Base-by-base conservation (phyloP, 2,797 vertebrate genomes). In the Myotis myotis region DNA sequence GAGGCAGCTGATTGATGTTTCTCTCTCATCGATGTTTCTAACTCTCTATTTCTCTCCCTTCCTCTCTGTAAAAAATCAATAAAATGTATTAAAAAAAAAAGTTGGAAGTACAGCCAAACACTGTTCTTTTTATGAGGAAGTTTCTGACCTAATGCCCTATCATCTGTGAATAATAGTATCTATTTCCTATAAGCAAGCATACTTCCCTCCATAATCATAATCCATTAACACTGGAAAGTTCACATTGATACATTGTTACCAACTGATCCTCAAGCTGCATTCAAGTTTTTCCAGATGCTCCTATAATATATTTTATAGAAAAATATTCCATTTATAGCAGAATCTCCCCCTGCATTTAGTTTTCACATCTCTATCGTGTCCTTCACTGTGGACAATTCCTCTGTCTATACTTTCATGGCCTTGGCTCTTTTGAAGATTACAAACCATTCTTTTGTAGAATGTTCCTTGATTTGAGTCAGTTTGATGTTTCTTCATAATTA, bases 401-500 rank as follows among this genome's bases (percentile, higher is more conserved):
- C 47, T 20, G 11, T 55, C 28, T 76, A 91, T 87, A 70, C 16
- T 62, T 53, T 55, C 23, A 47, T 7, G 23, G 51, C 17, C 33
- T 82, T 87, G 33, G 36, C 17, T 88, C 23, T 87, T 96, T 79
- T 23, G 19, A 78, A 79, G 75, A 80, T 19, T 30, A 75, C 6
- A 78, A 64, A 12, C n/a, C 33, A 12, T 80, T 87, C 68, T 91
- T 93, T 90, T 88, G 51, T 87, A 92, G 55, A 92, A 53, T 68
- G 23, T 49, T 44, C 20, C 47, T 94, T 53, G 17, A 44, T 41
- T 76, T 84, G 80, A 55, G 33, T 79, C 33, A 62, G 20, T 51
- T 23, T 76, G 47, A 62, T 72, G 11, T 74, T 86, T 93, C 49
- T 91, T 94, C 47, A n/a, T 68, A 68, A 96, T 86, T 89, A 90